Evolutionary conservation across 1,140 invertebrate genomes (phyloP).

Genomic region (Aphelinus atriplicis): DNA sequence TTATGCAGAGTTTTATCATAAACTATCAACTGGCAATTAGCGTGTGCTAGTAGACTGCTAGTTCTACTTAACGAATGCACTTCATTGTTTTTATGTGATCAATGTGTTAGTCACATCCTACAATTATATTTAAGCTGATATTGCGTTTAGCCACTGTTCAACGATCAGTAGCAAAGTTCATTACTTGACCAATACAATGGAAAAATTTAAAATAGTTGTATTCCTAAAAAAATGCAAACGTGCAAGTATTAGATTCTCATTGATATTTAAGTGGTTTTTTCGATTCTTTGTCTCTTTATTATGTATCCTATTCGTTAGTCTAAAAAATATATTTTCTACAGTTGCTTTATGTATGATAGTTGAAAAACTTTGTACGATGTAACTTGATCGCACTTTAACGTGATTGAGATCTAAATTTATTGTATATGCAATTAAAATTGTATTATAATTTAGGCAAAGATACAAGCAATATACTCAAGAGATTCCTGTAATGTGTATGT

Average conservation of each 20-base stretch:
- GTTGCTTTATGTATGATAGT: conserved; percentile 17
- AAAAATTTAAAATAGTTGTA: conserved; percentile 15
- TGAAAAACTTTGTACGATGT: conserved; percentile 25
- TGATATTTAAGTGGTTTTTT: conserved; percentile 5
- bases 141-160: neutral
- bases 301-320: conserved; percentile 9
- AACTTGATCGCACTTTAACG: conserved; percentile 29
- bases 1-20: conserved; percentile 6
- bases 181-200: neutral
- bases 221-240: neutral
- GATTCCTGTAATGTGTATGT: conserved; percentile 12
- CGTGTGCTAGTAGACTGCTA: conserved; percentile 6
- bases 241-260: conserved; percentile 4
- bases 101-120: neutral
- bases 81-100: conserved; percentile 5
- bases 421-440: conserved; percentile 29
- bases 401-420: conserved; percentile 29
- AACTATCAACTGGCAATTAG: conserved; percentile 2
- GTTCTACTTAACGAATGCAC: conserved; percentile 29
- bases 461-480: conserved; percentile 17
- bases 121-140: conserved; percentile 3
- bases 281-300: neutral
- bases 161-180: no score
- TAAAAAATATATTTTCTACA: conserved; percentile 39
- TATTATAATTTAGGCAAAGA: conserved; percentile 16